These are phyloP conservation scores for Eueides isabella DNA, from an alignment of 1,140 invertebrate genomes.

Conservation along the genomic window DNA sequence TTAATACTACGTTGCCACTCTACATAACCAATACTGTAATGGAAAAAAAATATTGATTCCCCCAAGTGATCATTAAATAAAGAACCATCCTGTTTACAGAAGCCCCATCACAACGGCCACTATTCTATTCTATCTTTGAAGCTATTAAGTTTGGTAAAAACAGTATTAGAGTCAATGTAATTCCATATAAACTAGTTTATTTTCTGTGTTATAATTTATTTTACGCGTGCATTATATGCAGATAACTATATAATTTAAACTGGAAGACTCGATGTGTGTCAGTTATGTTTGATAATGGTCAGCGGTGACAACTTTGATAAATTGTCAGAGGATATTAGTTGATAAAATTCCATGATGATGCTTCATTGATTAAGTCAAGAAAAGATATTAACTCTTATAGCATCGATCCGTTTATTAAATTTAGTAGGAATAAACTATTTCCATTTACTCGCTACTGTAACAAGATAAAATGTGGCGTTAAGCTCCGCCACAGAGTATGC, in stretches of 20 bases:
- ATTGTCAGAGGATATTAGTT: slow-evolving; percentile 3
- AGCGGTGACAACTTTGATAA: slow-evolving; percentile 12
- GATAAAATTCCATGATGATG: slow-evolving; percentile 5
- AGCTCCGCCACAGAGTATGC: too few species aligned
- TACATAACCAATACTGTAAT: too few species aligned
- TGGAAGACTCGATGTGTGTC: neutral
- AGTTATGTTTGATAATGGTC: slow-evolving; percentile 14
- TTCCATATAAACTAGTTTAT: neutral
- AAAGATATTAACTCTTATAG: neutral
- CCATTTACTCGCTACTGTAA: too few species aligned
- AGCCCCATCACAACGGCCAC: too few species aligned
- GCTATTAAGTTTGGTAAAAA: neutral
- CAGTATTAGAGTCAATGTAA: neutral
- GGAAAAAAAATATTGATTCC: too few species aligned
- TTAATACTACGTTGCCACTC: too few species aligned
- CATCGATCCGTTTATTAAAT: too few species aligned
- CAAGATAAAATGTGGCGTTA: too few species aligned
- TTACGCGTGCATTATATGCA: too few species aligned
- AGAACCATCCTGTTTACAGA: neutral
- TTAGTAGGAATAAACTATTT: too few species aligned
- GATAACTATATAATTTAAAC: neutral
- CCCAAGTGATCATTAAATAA: too few species aligned
- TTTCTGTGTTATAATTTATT: neutral
- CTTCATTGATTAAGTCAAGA: neutral
- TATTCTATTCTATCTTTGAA: too few species aligned